Evolutionary conservation across 1,140 invertebrate genomes (phyloP).

Genomic region (Brachionus rubens): DNA sequence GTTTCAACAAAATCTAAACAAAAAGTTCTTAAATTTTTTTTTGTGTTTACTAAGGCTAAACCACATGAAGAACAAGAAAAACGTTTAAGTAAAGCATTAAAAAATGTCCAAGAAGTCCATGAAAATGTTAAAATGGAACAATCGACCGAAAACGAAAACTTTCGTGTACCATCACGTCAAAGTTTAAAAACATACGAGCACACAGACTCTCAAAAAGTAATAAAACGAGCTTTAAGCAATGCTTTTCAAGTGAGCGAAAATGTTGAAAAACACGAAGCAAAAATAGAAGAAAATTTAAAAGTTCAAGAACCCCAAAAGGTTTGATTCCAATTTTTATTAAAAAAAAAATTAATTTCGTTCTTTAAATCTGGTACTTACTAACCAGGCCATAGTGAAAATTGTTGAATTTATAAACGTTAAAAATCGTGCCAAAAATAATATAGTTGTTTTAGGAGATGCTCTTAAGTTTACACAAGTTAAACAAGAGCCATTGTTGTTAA

Average conservation of each 20-base stretch:
- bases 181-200: neutral
- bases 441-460: neutral
- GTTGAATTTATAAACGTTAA: neutral
- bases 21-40: neutral
- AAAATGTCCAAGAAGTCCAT: slow-evolving; percentile 9
- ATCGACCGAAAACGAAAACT: neutral
- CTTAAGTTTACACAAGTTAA: neutral
- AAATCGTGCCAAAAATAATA: slow-evolving; percentile 20
- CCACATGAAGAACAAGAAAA: neutral
- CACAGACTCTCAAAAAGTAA: neutral
- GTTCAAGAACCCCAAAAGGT: slow-evolving; percentile 3
- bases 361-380: neutral
- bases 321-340: neutral
- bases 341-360: neutral
- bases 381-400: neutral
- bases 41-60: neutral
- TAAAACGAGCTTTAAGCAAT: slow-evolving; percentile 16
- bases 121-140: slow-evolving; percentile 28
- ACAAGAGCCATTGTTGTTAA: neutral
- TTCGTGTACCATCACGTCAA: slow-evolving; percentile 9
- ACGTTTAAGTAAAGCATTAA: neutral
- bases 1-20: neutral
- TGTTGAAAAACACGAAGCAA: neutral
- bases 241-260: neutral
- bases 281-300: neutral